Evolutionary conservation across 2,797 vertebrate genomes (phyloP), one percentile per base, ranked within the genome.

Genomic region (Rhabdomys pumilio): DNA sequence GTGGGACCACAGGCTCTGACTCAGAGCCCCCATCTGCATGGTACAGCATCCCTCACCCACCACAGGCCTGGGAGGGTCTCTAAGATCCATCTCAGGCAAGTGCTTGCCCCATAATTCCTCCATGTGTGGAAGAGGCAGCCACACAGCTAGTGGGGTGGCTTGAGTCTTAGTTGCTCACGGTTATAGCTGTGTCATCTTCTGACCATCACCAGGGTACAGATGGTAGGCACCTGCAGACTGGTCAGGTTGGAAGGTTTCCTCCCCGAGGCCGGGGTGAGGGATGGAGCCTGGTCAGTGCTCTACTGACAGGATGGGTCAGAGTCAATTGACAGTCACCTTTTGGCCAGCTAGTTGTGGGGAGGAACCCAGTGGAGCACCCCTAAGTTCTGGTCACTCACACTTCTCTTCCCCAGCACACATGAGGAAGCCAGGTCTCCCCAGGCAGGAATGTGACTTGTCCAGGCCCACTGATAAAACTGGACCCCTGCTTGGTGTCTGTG

Each of bases 21-120:
- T 53, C 12, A 69, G 44, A 9, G 38, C 4, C n/a, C 47, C 19
- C 15, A 19, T 8, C 5, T 34, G 61, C 41, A 47, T 29, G 2
- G n/a, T 55, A 38, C 1, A 19, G 59, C 15, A 55, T 50, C 34
- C 22, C 20, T 11, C 20, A 22, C n/a, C 47, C 53, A 7, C 12
- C 17, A 1, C 12, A 2, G 47, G 44, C 31, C 41, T 19, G 57
- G 41, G 12, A 65, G 44, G 34, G 59, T 29, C 88, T 38, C 19
- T 38, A 26, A 38, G 75, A 14, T 1, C 19, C 11, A 22, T 19
- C 73, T 67, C 47, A 6, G 72, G 20, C 8, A 15, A 20, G 73
- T 2, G 0, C 19, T 41, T 24, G 3, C n/a, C 15, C 20, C 69
- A 11, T 3, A 2, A 6, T 29, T 10, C 34, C 29, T 57, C 26